phyloP scores from a whole-genome alignment of 2,113 vertebrate species.

The Etia nguti region DNA sequence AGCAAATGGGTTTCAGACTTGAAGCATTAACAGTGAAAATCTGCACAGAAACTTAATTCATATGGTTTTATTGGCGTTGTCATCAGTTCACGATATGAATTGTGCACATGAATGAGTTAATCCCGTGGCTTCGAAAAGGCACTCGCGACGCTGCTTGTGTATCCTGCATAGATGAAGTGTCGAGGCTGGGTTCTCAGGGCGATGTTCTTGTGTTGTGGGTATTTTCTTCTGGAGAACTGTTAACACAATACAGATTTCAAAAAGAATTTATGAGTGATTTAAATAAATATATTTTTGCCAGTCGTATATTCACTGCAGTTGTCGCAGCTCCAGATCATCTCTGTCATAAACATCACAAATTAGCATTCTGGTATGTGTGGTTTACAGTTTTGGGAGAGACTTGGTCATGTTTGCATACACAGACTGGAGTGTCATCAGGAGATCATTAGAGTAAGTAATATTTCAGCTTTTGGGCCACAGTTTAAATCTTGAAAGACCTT shows the following conservation, averaged over 20 bases:
- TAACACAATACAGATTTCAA: slow-evolving; percentile 52
- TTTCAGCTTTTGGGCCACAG: background rate
- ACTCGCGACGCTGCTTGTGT: slow-evolving; percentile 30
- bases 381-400: slow-evolving; percentile 46
- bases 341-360: slow-evolving; percentile 67
- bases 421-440: slow-evolving; percentile 28
- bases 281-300: slow-evolving; percentile 18
- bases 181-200: slow-evolving; percentile 48
- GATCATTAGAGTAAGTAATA: slow-evolving; percentile 13
- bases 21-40: slow-evolving; percentile 21
- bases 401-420: slow-evolving; percentile 40
- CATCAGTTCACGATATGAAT: background rate
- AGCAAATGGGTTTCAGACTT: slow-evolving; percentile 35
- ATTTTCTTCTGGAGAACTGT: slow-evolving; percentile 30
- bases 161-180: slow-evolving; percentile 29
- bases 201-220: slow-evolving; percentile 46
- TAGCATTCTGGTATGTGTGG: slow-evolving; percentile 61
- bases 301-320: slow-evolving; percentile 27
- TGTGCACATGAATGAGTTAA: slow-evolving; percentile 44
- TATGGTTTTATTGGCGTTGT: slow-evolving; percentile 31
- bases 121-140: slow-evolving; percentile 31
- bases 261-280: slow-evolving; percentile 35
- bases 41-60: slow-evolving; percentile 20
- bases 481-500: background rate
- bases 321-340: slow-evolving; percentile 26